Evolutionary conservation across 1,140 invertebrate genomes (phyloP), one percentile per base, ranked within the genome.

Genomic region (Polypedilum vanderplanki): DNA sequence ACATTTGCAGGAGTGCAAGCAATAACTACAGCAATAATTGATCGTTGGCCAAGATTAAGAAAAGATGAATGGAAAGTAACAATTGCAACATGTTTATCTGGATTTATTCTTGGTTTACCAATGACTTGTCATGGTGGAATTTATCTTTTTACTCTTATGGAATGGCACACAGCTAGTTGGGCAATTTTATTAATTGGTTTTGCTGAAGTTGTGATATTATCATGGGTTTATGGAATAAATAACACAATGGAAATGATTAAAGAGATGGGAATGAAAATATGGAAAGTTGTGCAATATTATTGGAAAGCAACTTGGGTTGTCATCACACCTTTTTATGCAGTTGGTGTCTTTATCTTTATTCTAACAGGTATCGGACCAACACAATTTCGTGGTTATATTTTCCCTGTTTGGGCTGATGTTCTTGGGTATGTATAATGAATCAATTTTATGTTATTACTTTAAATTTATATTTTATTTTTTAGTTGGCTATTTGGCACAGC

Each of bases 1-100:
- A 18, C 17, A 22, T 93, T 94, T 83, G 91, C 91, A 75, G 90
- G 90, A 1, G 89, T 93, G 40, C 91, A 94, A 83, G 90, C 91
- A 15, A 90, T 93, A 75, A 89, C 90, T 74, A 91, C 91, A 8
- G 87, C 90, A 1, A 86, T 93, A 76, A 86, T 92, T 3, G 91
- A 94, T 79, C 83, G 87, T 75, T 89, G 88, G 83, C 90, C 91
- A 1, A 79, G 86, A 73, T 79, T 91, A 12, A 84, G 89, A 76
- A 86, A 87, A 76, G 83, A 87, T 76, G 85, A 90, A 78, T 85
- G 83, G 79, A 84, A 84, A 79, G 87, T 91, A 75, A 86, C 86
- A 8, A 10, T 40, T 40, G 40, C 15, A 1, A 15, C 8, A 1
- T 40, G 33, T n/a, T 1, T 74, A 0, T 1, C 12, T 33, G 22